A percentile compares a stretch with the other conserved stretches of the same genome.
phyloP scores from a whole-genome alignment of 2,113 vertebrate species.

The Phrynocephalus versicolor region DNA sequence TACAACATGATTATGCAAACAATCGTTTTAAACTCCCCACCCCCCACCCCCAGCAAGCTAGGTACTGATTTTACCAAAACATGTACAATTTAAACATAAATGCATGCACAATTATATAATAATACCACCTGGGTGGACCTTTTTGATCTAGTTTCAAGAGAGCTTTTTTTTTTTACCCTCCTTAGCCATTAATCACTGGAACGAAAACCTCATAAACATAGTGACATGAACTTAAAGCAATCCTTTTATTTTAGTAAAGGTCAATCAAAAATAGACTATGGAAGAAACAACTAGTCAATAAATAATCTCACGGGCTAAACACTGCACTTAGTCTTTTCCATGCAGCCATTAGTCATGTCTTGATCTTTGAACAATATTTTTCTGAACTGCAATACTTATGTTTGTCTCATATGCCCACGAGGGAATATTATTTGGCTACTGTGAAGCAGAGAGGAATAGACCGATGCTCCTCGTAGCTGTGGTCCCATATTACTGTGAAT shows the following conservation, averaged over 20 bases:
- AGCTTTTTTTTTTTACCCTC: constrained; percentile 28
- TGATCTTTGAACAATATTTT: constrained; percentile 39
- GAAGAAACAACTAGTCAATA: constrained; percentile 60
- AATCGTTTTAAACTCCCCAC: too few species aligned
- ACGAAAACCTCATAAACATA: constrained; percentile 48
- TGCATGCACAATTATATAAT: constrained; percentile 17
- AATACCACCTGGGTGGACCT: constrained; percentile 17
- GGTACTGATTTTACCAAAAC: too few species aligned
- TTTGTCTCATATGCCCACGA: neutral
- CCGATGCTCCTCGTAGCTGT: neutral
- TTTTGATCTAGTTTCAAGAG: constrained; percentile 32
- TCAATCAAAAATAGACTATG: constrained; percentile 59
- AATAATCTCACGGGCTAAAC: constrained; percentile 64
- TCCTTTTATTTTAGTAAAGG: constrained; percentile 59
- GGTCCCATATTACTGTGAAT: neutral
- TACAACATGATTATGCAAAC: too few species aligned
- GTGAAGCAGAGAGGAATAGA: neutral
- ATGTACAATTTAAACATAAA: constrained; percentile 4
- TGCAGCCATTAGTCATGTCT: constrained; percentile 60
- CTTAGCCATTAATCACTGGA: constrained; percentile 48
- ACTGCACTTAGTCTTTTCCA: constrained; percentile 51
- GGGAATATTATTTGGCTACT: neutral
- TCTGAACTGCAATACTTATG: constrained; percentile 6
- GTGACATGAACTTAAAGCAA: constrained; percentile 48
- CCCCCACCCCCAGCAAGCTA: too few species aligned